Evolutionary conservation across 2,113 vertebrate species (phyloP).

Genomic region (Octodon degus): DNA sequence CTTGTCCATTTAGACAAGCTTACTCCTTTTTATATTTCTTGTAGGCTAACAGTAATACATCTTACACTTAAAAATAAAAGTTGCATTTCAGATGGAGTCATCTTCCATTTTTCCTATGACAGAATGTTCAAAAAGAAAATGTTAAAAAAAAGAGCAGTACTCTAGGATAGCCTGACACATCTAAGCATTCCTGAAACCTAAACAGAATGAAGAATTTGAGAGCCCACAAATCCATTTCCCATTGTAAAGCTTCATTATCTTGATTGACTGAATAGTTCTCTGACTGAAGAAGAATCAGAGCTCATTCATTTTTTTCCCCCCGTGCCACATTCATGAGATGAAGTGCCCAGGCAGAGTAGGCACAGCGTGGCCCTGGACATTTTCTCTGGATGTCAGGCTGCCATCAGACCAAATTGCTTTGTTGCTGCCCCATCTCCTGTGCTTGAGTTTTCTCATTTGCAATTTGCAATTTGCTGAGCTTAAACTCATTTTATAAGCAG

Average conservation of each 20-base stretch:
- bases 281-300: constrained; percentile 41
- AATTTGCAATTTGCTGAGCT: constrained; percentile 21
- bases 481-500: constrained; percentile 62
- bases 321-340: neutral
- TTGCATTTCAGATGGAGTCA: constrained; percentile 67
- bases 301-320: constrained; percentile 48
- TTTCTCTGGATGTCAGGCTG: neutral
- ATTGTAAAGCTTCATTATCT: constrained; percentile 64
- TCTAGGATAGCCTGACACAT: constrained; percentile 37
- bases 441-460: constrained; percentile 30
- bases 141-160: too few species aligned
- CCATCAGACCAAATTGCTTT: neutral
- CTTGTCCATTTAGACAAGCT: neutral
- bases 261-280: constrained; percentile 53
- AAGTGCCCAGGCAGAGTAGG: neutral
- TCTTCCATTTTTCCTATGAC: constrained; percentile 25
- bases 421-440: neutral
- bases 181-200: constrained; percentile 65
- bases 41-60: constrained; percentile 42
- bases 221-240: constrained; percentile 28
- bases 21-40: constrained; percentile 26
- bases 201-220: constrained; percentile 51
- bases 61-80: constrained; percentile 66
- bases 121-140: constrained; percentile 54
- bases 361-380: neutral